Conservation (phyloP, 37 sponge, comb jelly and placozoan species). For the Beroe ovata region DNA sequence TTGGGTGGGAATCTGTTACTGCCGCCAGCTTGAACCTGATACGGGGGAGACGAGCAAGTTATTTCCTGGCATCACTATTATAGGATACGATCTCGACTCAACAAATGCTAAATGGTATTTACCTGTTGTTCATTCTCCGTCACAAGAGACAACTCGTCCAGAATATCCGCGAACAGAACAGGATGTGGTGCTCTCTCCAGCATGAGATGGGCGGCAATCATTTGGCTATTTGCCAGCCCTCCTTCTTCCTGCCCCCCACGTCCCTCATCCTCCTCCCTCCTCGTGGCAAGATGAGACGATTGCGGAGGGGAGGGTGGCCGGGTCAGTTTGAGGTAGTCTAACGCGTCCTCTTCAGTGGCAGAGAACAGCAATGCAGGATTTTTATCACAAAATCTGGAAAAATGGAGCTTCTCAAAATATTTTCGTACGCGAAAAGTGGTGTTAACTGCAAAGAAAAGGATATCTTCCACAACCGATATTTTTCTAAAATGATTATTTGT, state of each 20-base stretch:
- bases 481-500: too few species aligned
- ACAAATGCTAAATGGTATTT: too few species aligned
- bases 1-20: too few species aligned
- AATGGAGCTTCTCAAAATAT: not conserved
- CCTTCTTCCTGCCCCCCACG: not conserved
- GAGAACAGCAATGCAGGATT: slow-evolving; percentile 42
- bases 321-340: slow-evolving; percentile 14
- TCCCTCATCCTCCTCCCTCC: not conserved
- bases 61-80: too few species aligned
- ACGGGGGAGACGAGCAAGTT: too few species aligned
- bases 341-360: not conserved
- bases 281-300: not conserved
- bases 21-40: too few species aligned
- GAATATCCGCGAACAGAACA: slow-evolving; percentile 30
- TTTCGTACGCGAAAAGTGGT: too few species aligned
- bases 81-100: too few species aligned
- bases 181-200: slow-evolving; percentile 19
- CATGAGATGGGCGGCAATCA: not conserved
- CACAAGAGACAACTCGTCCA: not conserved
- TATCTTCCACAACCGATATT: too few species aligned
- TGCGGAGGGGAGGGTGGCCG: not conserved
- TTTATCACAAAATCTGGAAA: slow-evolving; percentile 50
- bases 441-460: too few species aligned
- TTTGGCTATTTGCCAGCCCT: too few species aligned
- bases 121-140: slow-evolving; percentile 27